A percentile compares a stretch with the other conserved stretches of the same genome.
phyloP scores from a whole-genome alignment of 2,797 vertebrate genomes.

The Calcarius lapponicus region DNA sequence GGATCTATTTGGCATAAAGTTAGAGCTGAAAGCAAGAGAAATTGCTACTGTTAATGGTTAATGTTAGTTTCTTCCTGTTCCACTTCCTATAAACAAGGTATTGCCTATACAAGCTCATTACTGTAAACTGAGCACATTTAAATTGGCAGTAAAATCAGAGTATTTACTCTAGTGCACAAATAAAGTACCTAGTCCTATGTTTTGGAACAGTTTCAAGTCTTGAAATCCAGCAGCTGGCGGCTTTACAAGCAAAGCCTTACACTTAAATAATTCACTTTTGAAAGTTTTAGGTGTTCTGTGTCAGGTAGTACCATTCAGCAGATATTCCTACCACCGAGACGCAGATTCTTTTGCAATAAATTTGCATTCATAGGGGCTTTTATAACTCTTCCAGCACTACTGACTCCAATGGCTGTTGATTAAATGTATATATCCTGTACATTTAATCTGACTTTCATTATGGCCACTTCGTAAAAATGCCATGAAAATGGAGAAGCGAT shows the following conservation, averaged over 20 bases:
- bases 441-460: conserved; percentile 98
- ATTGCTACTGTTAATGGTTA: conserved; percentile 81
- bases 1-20: conserved; percentile 58
- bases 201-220: conserved; percentile 85
- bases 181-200: conserved; percentile 84
- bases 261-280: conserved; percentile 83
- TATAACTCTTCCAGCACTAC: conserved; percentile 76
- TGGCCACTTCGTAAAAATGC: conserved; percentile 99
- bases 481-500: conserved; percentile 89
- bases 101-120: conserved; percentile 88
- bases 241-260: conserved; percentile 82
- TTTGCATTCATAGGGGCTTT: conserved; percentile 79
- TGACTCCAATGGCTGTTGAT: conserved; percentile 75
- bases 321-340: conserved; percentile 73
- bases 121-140: conserved; percentile 93
- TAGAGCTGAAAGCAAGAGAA: conserved; percentile 66
- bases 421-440: conserved; percentile 80
- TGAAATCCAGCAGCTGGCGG: conserved; percentile 83
- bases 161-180: conserved; percentile 89
- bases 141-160: conserved; percentile 92
- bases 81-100: conserved; percentile 82
- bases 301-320: conserved; percentile 88
- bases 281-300: conserved; percentile 84
- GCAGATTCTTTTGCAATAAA: conserved; percentile 80
- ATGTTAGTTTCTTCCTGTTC: conserved; percentile 82